Evolutionary conservation across 2,888 invertebrate species (phyloP), one percentile per base, ranked within the genome.

Genomic region (Ophioninae sp.): DNA sequence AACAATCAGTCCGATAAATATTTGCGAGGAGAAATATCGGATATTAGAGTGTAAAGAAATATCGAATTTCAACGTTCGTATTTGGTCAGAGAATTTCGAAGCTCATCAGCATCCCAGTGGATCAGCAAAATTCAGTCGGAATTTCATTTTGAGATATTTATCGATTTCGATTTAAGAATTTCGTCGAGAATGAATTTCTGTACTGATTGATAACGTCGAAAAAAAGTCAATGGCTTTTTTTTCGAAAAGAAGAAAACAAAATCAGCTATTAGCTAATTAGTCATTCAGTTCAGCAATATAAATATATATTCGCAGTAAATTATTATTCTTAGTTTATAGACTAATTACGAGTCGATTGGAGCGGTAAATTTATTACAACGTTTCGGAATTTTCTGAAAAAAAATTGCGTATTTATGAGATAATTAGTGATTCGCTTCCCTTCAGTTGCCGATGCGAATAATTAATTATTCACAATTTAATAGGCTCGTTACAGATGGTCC

Each of bases 1-100:
- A 81, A 41, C 44, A 51, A 71, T 75, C 74, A 6, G 10, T 37
- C 6, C 8, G 20, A 30, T 22, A 41, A 39, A 39, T 51, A 63
- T 13, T 75, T 81, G 17, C 69, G 63, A n/a, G n/a, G n/a, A n/a
- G n/a, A n/a, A n/a, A n/a, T n/a, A n/a, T n/a, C n/a, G n/a, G n/a
- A n/a, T n/a, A n/a, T n/a, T n/a, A n/a, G n/a, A n/a, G n/a, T n/a
- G n/a, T 9, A 20, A 61, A 22, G 23, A 61, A 22, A 61, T 44
- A 13, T 44, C 44, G 3, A 5, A 1, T 9, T 44, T 2, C 22
- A 63, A 44, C 69, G 23, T 51, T 10, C 10, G 56, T 39, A 30
- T 56, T 58, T 23, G 8, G 64, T 41, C 39, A 30, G 23, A 39
- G 10, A 13, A 63, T 13, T 39, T 64, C 37, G 20, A 64, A 30